These are phyloP conservation scores for Cyanistes caeruleus DNA, from an alignment of 2,113 vertebrate genomes.

Conservation along the genomic window DNA sequence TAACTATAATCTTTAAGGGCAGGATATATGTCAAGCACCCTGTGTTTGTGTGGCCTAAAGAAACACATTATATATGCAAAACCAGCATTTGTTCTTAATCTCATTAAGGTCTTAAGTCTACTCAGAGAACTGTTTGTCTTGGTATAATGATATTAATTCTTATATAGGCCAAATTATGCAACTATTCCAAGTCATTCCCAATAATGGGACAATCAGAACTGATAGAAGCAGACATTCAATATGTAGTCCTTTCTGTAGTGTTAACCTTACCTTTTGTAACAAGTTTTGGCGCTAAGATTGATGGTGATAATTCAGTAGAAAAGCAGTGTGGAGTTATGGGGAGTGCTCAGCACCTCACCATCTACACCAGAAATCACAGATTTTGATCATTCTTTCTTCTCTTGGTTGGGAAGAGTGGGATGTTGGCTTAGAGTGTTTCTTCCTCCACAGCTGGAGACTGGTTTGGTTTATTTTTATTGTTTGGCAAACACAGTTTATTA, in stretches of 20 bases:
- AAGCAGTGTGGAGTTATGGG: background rate
- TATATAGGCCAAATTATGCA: background rate
- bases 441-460: fast-evolving
- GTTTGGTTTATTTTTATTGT: background rate
- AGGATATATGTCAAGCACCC: background rate
- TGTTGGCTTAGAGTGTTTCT: background rate
- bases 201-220: background rate
- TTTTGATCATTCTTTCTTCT: background rate
- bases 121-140: background rate
- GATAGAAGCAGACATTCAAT: background rate
- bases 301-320: background rate
- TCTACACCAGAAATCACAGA: background rate
- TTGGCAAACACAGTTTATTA: background rate
- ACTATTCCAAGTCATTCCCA: background rate
- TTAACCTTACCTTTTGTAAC: background rate
- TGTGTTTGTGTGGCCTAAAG: background rate
- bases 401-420: background rate
- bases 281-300: fast-evolving
- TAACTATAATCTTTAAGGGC: background rate
- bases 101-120: background rate
- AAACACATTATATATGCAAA: background rate
- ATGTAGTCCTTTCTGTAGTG: background rate
- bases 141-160: background rate
- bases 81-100: background rate
- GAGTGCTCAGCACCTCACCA: background rate